These are phyloP conservation scores for Amorpha juglandis DNA, from an alignment of 2,888 invertebrate species.

Conservation along the genomic window DNA sequence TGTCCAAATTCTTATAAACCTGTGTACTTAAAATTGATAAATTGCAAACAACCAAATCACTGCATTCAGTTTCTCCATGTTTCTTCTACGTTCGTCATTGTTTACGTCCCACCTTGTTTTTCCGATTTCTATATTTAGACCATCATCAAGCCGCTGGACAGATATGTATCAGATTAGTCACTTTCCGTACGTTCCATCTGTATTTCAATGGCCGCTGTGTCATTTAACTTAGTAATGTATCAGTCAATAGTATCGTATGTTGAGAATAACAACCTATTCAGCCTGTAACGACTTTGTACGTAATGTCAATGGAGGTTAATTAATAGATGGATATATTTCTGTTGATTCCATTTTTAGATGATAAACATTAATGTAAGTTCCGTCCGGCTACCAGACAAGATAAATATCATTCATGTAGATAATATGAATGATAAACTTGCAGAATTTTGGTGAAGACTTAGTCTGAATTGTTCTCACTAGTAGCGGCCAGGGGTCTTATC, in stretches of 20 bases:
- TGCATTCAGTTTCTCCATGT: not conserved
- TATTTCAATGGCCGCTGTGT: constrained; percentile 4
- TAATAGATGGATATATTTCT: too few species aligned
- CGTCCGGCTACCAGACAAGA: too few species aligned
- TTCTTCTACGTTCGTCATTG: not conserved
- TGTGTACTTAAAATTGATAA: not conserved
- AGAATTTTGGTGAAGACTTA: too few species aligned
- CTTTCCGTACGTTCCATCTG: not conserved
- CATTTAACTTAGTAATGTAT: constrained; percentile 7
- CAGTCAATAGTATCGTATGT: not conserved
- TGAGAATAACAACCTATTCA: not conserved
- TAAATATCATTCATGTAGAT: too few species aligned
- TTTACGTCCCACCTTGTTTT: not conserved
- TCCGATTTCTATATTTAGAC: constrained; percentile 3
- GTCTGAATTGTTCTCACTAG: too few species aligned
- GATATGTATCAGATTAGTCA: constrained; percentile 1
- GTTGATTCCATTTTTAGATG: too few species aligned
- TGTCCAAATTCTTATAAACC: too few species aligned
- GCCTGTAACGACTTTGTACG: not conserved
- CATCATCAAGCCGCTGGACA: not conserved
- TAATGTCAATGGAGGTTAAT: not conserved
- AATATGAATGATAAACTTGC: too few species aligned
- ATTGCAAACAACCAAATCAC: not conserved
- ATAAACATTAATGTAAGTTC: too few species aligned
- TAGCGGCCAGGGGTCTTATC: too few species aligned